Percentiles rank a stretch among this genome's conserved stretches.
Conservation (phyloP, 2,888 invertebrate genomes). For the Heterodera filipjevi region DNA sequence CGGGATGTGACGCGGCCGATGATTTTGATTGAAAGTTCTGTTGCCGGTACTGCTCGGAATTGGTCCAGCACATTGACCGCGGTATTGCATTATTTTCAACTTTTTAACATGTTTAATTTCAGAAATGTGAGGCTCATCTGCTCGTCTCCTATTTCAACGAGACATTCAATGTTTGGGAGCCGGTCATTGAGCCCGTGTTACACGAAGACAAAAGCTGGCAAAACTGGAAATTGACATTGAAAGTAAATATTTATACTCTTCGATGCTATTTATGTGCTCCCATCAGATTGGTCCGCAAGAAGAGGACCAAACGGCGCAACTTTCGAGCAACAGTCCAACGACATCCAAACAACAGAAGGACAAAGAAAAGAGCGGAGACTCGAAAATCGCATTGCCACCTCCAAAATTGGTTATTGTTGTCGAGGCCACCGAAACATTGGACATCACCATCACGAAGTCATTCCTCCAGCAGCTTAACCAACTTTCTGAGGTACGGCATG, state of each 20-base stretch:
- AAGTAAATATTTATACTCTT: not conserved
- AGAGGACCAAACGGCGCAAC: constrained; percentile 13
- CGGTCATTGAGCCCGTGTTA: constrained; percentile 70
- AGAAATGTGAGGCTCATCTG: constrained; percentile 68
- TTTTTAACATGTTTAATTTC: not conserved
- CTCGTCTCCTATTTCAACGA: constrained; percentile 94
- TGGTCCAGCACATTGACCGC: constrained; percentile 65
- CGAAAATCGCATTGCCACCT: constrained; percentile 15
- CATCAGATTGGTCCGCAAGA: constrained; percentile 41
- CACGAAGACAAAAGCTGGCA: constrained; percentile 47
- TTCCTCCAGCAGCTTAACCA: constrained; percentile 80
- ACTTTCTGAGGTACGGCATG: constrained; percentile 71
- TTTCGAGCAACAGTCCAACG: not conserved
- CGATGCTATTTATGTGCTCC: not conserved
- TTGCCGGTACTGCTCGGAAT: constrained; percentile 71
- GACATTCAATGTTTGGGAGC: constrained; percentile 90
- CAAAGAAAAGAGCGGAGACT: not conserved
- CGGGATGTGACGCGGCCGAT: constrained; percentile 88
- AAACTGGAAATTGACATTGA: constrained; percentile 39
- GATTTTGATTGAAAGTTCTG: constrained; percentile 80
- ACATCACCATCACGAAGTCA: constrained; percentile 82
- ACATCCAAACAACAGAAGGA: constrained; percentile 2
- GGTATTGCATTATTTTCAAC: constrained; percentile 10
- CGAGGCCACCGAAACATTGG: constrained; percentile 75
- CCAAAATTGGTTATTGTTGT: constrained; percentile 58